Evolutionary conservation across 2,888 invertebrate genomes (phyloP).

Genomic region (Mystacides longicornis): DNA sequence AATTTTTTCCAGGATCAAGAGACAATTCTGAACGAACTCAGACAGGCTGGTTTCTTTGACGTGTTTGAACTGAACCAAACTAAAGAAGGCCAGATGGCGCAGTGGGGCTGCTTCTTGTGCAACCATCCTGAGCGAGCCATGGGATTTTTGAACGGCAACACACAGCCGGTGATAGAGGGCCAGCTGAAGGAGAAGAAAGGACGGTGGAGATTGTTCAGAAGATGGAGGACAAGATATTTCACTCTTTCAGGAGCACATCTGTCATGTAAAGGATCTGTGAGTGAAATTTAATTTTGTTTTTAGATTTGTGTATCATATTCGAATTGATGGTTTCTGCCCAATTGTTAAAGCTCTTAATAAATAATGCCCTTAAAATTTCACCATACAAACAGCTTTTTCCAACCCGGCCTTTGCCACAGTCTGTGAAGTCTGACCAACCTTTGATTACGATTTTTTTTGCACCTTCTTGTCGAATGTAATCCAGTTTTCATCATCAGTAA

Average conservation of each 20-base stretch:
- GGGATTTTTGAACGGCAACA: constrained; percentile 71
- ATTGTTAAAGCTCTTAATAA: no score
- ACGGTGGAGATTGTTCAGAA: constrained; percentile 80
- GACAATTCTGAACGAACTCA: constrained; percentile 73
- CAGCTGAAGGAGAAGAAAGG: constrained; percentile 89
- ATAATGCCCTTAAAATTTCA: no score
- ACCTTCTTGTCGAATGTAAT: no score
- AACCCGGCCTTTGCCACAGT: no score
- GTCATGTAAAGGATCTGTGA: constrained; percentile 76
- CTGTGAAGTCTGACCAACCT: no score
- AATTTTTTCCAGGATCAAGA: constrained; percentile 65
- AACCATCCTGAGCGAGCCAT: constrained; percentile 86
- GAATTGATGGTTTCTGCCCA: no score
- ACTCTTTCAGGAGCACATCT: constrained; percentile 88
- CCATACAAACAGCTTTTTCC: no score
- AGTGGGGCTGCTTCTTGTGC: constrained; percentile 91
- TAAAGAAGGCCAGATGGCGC: constrained; percentile 45
- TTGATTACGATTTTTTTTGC: no score
- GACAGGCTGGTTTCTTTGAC: constrained; percentile 84
- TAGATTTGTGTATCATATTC: not conserved
- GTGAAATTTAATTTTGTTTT: constrained; percentile 30
- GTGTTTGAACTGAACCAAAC: constrained; percentile 74
- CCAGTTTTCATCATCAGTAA: no score
- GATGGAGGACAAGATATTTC: constrained; percentile 92
- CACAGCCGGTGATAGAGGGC: constrained; percentile 83